A percentile compares a stretch with the other conserved stretches of the same genome.
These are phyloP conservation scores for Galagoides demidoff DNA, from an alignment of 2,797 vertebrate species.

Conservation along the genomic window DNA sequence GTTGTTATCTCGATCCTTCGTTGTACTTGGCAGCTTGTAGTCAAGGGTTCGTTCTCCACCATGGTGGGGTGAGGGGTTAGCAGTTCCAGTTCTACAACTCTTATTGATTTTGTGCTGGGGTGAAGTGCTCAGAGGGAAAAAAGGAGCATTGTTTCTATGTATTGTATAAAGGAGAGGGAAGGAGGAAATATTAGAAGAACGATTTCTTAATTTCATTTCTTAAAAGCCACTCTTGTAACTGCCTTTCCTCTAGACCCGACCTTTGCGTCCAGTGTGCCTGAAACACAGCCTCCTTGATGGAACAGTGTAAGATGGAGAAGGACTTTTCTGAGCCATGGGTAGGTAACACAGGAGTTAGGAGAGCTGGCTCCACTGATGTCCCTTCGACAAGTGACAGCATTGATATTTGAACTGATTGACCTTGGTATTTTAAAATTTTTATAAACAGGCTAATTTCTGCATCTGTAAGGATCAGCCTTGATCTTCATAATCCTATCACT, in stretches of 20 bases:
- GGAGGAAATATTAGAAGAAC: slow-evolving; percentile 58
- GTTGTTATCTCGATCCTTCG: not conserved
- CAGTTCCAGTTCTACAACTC: slow-evolving; percentile 48
- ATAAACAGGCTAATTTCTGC: not conserved
- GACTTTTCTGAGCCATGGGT: not conserved
- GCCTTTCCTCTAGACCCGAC: not conserved
- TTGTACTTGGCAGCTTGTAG: not conserved
- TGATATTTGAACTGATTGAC: slow-evolving; percentile 36
- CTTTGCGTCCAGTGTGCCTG: not conserved
- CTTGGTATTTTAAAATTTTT: not conserved
- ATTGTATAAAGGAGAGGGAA: not conserved
- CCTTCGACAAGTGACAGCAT: not conserved
- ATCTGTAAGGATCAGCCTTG: not conserved
- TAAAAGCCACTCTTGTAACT: slow-evolving; percentile 28
- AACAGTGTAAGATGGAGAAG: not conserved
- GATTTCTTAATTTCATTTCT: slow-evolving; percentile 69
- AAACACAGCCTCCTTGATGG: not conserved
- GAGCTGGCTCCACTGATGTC: not conserved
- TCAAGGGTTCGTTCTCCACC: not conserved
- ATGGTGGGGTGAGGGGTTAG: not conserved
- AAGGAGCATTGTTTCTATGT: slow-evolving; percentile 62
- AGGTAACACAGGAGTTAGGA: not conserved
- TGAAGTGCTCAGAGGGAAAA: not conserved
- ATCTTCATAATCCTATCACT: not conserved
- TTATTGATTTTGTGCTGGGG: slow-evolving; percentile 13